phyloP scores from a whole-genome alignment of 1,140 invertebrate species.

The Cylas formicarius region DNA sequence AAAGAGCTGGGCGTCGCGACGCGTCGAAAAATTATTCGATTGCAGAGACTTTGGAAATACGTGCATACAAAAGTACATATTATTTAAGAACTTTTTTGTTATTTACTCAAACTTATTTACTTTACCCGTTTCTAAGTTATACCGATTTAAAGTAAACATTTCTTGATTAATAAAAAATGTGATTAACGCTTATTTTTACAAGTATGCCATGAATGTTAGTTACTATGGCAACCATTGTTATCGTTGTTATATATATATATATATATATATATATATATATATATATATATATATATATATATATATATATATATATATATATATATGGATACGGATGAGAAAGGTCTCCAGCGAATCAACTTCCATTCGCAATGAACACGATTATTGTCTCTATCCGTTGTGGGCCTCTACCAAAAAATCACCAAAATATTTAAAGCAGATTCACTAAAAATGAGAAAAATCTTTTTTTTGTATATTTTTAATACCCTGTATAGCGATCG shows the following conservation, averaged over 20 bases:
- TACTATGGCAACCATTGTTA: conserved; percentile 4
- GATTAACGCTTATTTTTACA: not conserved
- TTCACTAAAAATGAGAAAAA: not conserved
- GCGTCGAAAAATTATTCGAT: too few species aligned
- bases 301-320: conserved; percentile 3
- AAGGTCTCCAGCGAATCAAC: not conserved
- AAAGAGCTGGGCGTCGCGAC: too few species aligned
- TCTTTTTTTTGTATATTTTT: not conserved
- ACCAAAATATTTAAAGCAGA: not conserved
- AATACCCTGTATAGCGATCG: too few species aligned
- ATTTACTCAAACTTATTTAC: too few species aligned
- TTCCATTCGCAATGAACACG: not conserved
- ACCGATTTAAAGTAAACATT: not conserved
- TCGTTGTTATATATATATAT: conserved; percentile 2
- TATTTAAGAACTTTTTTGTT: too few species aligned
- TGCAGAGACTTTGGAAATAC: too few species aligned
- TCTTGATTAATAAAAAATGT: not conserved
- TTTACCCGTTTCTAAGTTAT: too few species aligned
- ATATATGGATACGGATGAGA: not conserved
- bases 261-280: conserved; percentile 7
- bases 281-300: conserved; percentile 7
- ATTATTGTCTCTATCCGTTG: conserved; percentile 1
- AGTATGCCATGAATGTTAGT: conserved; percentile 1
- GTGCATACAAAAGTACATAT: too few species aligned
- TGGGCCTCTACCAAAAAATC: not conserved